Evolutionary conservation across 2,797 vertebrate species (phyloP), one percentile per base, ranked within the genome.

Genomic region (Channallabes apus): DNA sequence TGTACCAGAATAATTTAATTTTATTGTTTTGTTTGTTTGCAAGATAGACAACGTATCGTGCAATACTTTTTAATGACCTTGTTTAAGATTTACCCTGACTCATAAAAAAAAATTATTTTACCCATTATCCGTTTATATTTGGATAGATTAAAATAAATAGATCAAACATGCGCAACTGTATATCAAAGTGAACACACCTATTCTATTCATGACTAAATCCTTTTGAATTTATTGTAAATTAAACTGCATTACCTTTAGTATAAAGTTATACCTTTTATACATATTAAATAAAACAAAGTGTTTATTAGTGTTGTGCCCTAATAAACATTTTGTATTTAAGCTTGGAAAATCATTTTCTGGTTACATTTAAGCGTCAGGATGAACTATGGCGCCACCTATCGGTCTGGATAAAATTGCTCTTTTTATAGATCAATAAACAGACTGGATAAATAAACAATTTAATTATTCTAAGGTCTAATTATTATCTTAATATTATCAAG

Each of bases 151-250:
- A 17, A 51, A n/a, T 20, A 35, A 35, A 35, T 17, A 22, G 24
- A 22, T 9, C 35, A n/a, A 27, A 73, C 8, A 29, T 58, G 51
- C 72, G 18, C 54, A 32, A 32, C n/a, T 75, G 32, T 76, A 29
- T 58, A 58, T 58, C 73, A 58, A 56, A 76, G 17, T 76, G 73
- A 76, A 76, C 73, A 58, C 73, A 32, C 17, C 56, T 38, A 18
- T 38, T 77, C n/a, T 56, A 15, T 46, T 46, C 71, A 73, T 4
- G 38, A 17, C 4, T 46, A 20, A 73, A n/a, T 51, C 4, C 67
- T 51, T 32, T 0, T 29, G 9, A 1, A 8, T 61, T 78, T 61
- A 15, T 58, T 61, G 29, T 6, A 11, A 12, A 7, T 78, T 78
- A 14, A 35, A 38, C 2, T 7, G 29, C 8, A 58, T 8, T 32